Evolutionary conservation across 1,140 invertebrate genomes (phyloP).

Genomic region (Acromyrmex charruanus): DNA sequence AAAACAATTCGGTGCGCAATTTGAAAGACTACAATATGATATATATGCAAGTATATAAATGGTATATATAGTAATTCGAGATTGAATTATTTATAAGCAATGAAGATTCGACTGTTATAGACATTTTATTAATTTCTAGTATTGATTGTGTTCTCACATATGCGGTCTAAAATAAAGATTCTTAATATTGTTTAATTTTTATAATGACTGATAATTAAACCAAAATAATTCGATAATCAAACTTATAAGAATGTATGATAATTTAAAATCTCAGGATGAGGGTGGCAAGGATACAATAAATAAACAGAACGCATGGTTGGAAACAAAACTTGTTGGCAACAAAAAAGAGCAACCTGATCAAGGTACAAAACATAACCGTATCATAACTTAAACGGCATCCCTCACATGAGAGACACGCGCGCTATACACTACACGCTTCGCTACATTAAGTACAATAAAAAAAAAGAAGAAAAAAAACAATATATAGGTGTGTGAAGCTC

Average conservation of each 20-base stretch:
- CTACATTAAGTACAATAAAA: slow-evolving; percentile 50
- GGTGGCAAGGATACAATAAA: slow-evolving; percentile 72
- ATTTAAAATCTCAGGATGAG: not conserved
- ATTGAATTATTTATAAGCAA: no score
- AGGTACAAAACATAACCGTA: slow-evolving; percentile 79
- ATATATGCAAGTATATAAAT: no score
- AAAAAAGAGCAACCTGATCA: slow-evolving; percentile 81
- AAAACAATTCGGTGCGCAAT: no score
- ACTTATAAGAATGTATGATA: not conserved
- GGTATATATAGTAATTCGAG: no score
- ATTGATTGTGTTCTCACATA: no score
- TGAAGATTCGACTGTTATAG: no score
- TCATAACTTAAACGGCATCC: slow-evolving; percentile 70
- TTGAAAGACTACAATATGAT: no score
- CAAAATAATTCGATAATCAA: slow-evolving; percentile 2
- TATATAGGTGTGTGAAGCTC: slow-evolving; percentile 41
- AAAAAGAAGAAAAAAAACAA: slow-evolving; percentile 50
- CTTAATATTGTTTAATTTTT: not conserved
- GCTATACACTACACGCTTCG: slow-evolving; percentile 71
- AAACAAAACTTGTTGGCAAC: slow-evolving; percentile 86
- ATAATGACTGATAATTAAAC: not conserved
- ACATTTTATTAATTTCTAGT: no score
- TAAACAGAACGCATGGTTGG: slow-evolving; percentile 77
- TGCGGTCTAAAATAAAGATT: no score
- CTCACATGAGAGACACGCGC: slow-evolving; percentile 54